Evolutionary conservation across 2,113 vertebrate species (phyloP).

Genomic region (Phyllopteryx taeniolatus): DNA sequence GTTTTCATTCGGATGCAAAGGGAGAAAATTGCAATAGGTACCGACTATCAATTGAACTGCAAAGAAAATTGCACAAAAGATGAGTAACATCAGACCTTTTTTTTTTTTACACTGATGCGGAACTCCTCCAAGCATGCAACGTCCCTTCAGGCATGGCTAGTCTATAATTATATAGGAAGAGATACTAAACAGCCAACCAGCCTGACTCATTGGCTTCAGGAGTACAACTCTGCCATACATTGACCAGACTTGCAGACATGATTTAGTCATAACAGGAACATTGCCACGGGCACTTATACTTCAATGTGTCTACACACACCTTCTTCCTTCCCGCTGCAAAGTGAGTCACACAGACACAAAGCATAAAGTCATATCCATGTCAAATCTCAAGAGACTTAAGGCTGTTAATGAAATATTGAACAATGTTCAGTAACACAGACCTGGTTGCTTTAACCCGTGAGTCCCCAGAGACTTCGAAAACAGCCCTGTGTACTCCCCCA

Average conservation of each 20-base stretch:
- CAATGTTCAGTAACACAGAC: conserved; percentile 64
- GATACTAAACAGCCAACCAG: conserved; percentile 67
- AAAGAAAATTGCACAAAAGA: conserved; percentile 41
- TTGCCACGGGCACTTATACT: conserved; percentile 56
- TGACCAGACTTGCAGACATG: conserved; percentile 57
- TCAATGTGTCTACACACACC: conserved; percentile 42
- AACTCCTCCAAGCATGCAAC: conserved; percentile 61
- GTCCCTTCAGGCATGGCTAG: conserved; percentile 64
- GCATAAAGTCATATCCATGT: conserved; percentile 66
- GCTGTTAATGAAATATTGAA: conserved; percentile 60
- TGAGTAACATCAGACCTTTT: conserved; percentile 69
- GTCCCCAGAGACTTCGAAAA: conserved; percentile 42
- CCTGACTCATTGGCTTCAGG: conserved; percentile 70
- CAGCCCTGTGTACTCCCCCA: background rate
- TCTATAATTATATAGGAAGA: conserved; percentile 77
- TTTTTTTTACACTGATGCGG: conserved; percentile 51
- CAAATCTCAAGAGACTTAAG: conserved; percentile 52
- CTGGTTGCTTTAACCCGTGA: conserved; percentile 47
- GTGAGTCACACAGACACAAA: conserved; percentile 70
- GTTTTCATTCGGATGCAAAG: conserved; percentile 1
- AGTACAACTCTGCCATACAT: conserved; percentile 51
- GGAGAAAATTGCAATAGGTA: conserved; percentile 16
- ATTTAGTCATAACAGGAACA: conserved; percentile 56
- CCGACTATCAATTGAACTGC: conserved; percentile 26
- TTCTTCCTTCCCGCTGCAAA: conserved; percentile 63